Percentiles rank a stretch among this genome's conserved stretches.
These are phyloP conservation scores for Drosophila varians DNA, from an alignment of 1,140 invertebrate species.

Conservation along the genomic window DNA sequence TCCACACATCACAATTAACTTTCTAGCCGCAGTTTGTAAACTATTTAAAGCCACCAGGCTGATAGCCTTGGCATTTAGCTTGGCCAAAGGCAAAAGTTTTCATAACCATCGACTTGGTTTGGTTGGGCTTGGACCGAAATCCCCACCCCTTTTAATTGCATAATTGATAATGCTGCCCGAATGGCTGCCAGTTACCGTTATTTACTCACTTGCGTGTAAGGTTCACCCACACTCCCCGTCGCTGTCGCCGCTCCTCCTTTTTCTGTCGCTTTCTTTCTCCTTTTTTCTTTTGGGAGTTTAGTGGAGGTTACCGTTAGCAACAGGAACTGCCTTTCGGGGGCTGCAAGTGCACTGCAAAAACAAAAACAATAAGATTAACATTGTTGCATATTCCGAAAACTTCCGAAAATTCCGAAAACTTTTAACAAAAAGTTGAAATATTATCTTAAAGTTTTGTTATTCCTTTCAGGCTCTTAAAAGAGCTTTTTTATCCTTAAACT, in stretches of 20 bases:
- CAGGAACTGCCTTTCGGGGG: background rate
- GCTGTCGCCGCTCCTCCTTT: background rate
- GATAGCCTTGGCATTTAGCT: constrained; percentile 26
- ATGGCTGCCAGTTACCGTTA: constrained; percentile 13
- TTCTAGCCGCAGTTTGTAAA: background rate
- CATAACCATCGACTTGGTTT: constrained; percentile 11
- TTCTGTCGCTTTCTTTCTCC: background rate
- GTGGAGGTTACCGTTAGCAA: constrained; percentile 13
- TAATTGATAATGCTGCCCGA: constrained; percentile 37
- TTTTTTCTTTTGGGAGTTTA: background rate
- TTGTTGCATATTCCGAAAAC: background rate
- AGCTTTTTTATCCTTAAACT: background rate
- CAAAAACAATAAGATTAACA: background rate
- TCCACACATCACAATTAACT: background rate
- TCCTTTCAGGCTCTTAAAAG: too few species aligned
- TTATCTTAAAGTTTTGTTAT: background rate
- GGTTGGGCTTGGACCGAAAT: background rate
- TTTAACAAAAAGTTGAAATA: background rate
- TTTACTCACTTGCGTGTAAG: constrained; percentile 46
- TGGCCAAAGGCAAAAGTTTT: constrained; percentile 13
- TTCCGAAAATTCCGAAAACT: background rate
- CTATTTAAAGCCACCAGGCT: constrained; percentile 21
- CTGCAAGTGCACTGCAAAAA: constrained; percentile 13
- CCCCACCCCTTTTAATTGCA: constrained; percentile 32
- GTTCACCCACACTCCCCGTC: constrained; percentile 9